A percentile compares a stretch with the other conserved stretches of the same genome.
Evolutionary conservation across 2,888 invertebrate species (phyloP).

Genomic region (Laspeyria flexula): DNA sequence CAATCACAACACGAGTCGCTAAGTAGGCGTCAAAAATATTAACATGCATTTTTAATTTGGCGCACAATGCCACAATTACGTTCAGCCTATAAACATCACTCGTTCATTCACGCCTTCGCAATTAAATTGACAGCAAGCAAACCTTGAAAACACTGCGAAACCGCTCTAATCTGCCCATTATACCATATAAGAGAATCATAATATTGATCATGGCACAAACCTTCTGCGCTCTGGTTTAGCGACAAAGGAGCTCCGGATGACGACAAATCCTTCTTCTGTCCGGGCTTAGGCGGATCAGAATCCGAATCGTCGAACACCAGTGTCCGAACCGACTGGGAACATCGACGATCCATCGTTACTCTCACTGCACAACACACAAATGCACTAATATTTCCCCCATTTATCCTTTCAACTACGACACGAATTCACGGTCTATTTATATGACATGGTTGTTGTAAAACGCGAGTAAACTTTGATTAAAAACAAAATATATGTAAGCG

Average conservation of each 20-base stretch:
- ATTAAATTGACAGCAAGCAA: slow-evolving; percentile 67
- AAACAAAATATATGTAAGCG: slow-evolving; percentile 41
- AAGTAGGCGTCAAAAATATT: slow-evolving; percentile 19
- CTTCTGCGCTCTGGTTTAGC: slow-evolving; percentile 79
- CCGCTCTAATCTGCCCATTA: slow-evolving; percentile 40
- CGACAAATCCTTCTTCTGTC: slow-evolving; percentile 72
- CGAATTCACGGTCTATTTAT: slow-evolving; percentile 47
- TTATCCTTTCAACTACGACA: slow-evolving; percentile 56
- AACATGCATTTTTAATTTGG: slow-evolving; percentile 26
- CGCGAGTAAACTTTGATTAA: slow-evolving; percentile 38
- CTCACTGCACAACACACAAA: slow-evolving; percentile 75
- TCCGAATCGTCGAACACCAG: slow-evolving; percentile 91
- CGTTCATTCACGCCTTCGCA: slow-evolving; percentile 64
- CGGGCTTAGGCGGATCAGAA: slow-evolving; percentile 79
- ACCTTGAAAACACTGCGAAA: slow-evolving; percentile 74
- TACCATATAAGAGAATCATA: slow-evolving; percentile 49
- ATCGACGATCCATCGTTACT: slow-evolving; percentile 85
- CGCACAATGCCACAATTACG: slow-evolving; percentile 28
- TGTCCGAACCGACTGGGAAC: slow-evolving; percentile 91
- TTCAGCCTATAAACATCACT: slow-evolving; percentile 32
- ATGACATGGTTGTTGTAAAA: slow-evolving; percentile 47
- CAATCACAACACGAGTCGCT: slow-evolving; percentile 24
- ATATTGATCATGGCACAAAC: slow-evolving; percentile 60
- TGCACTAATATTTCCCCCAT: slow-evolving; percentile 77
- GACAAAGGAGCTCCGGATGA: slow-evolving; percentile 70